Evolutionary conservation across 2,113 vertebrate species (phyloP).

Genomic region (Nymphicus hollandicus): DNA sequence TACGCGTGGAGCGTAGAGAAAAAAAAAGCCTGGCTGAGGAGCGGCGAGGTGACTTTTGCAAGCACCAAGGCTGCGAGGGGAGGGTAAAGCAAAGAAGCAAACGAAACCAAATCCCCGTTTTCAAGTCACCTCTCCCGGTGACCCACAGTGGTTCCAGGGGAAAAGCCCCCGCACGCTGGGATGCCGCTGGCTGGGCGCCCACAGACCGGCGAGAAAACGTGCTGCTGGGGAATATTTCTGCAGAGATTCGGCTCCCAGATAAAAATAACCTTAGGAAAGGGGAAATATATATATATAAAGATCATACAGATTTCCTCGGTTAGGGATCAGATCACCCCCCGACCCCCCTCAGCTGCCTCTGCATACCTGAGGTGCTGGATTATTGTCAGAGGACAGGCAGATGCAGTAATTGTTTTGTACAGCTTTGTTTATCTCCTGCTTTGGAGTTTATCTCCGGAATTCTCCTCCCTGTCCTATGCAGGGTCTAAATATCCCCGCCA

Average conservation of each 20-base stretch:
- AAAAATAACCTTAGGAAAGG: not conserved
- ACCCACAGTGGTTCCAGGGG: not conserved
- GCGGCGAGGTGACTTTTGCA: not conserved
- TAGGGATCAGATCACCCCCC: not conserved
- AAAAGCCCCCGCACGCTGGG: not conserved
- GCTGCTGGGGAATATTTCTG: not conserved
- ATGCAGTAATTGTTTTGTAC: conserved; percentile 48
- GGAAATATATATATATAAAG: not conserved
- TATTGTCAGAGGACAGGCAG: conserved; percentile 48
- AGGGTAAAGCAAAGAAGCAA: not conserved
- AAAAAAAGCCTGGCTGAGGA: not conserved
- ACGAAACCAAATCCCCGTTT: not conserved
- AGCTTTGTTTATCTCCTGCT: conserved; percentile 28
- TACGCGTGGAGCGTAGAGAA: not conserved
- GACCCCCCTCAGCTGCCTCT: not conserved
- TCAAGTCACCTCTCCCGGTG: not conserved
- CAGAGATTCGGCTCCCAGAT: not conserved
- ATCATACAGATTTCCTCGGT: not conserved
- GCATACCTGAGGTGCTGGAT: conserved; percentile 36
- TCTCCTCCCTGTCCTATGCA: not conserved
- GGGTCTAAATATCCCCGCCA: not conserved
- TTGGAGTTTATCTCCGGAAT: conserved; percentile 11
- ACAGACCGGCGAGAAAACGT: not conserved
- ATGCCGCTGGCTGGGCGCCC: not conserved
- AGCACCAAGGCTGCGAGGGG: not conserved